Conservation (phyloP, 2,113 vertebrate genomes). For the Daboia siamensis region DNA sequence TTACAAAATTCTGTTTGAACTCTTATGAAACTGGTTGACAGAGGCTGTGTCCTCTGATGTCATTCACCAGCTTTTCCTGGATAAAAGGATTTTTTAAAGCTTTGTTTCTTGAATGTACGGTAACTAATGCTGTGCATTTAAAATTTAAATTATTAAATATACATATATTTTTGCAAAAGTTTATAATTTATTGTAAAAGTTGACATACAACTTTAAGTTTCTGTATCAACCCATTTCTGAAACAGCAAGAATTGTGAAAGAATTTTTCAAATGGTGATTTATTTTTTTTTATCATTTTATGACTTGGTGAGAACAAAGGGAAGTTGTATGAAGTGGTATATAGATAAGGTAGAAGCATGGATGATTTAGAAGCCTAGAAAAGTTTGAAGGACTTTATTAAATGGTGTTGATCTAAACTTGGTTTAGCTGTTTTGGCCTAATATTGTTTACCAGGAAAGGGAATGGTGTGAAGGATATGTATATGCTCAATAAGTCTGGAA, state of each 20-base stretch:
- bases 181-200: not conserved
- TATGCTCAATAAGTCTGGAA: not conserved
- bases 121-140: not conserved
- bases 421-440: not conserved
- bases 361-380: not conserved
- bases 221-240: not conserved
- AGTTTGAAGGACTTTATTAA: not conserved
- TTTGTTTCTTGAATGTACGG: not conserved
- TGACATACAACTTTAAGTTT: not conserved
- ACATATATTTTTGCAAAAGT: not conserved
- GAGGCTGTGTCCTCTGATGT: not conserved
- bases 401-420: not conserved
- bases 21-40: conserved; percentile 11
- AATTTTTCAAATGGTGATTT: not conserved
- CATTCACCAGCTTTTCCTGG: not conserved
- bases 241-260: not conserved
- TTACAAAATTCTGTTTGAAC: conserved; percentile 20
- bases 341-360: not conserved
- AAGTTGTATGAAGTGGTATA: not conserved
- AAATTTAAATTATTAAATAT: not conserved
- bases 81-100: not conserved
- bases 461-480: not conserved
- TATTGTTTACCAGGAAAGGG: not conserved
- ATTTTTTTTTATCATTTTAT: not conserved
- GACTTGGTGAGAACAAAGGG: not conserved